Evolutionary conservation across 2,797 vertebrate genomes (phyloP), one percentile per base, ranked within the genome.

Genomic region (Danio aesculapii): DNA sequence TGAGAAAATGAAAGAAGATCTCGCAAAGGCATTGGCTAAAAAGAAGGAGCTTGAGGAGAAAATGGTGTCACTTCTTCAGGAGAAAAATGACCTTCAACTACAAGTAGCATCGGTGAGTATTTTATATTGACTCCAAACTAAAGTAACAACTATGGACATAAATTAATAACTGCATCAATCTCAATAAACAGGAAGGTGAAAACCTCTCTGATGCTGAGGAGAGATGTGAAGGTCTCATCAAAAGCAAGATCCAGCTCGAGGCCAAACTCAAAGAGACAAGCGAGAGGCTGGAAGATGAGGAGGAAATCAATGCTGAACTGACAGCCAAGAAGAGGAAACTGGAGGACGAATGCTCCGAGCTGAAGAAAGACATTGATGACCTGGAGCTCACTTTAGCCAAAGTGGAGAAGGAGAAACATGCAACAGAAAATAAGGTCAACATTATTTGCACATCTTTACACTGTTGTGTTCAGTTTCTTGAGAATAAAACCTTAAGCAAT

Each of bases 1-100:
- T 92, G 93, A 92, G 75, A 97, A 97, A 87, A 92, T 86, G 43
- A 97, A 97, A 77, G 95, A 96, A 0, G 95, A 95, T 0, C 92
- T 97, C 43, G 87, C 92, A 0, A 96, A 96, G 79, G 92, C 96
- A 79, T 90, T 95, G n/a, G 91, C 95, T 10, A 96, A 95, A 86
- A 94, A 95, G 81, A 98, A 97, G 63, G 96, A 97, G 12, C 90
- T 97, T 0, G 96, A 98, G 71, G 95, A 97, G 86, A 98, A 97
- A 89, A 96, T 97, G 95, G 95, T 96, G 49, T 82, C 93, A 44
- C 86, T 98, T 0, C 79, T 95, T 66, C 95, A 98, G 84, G 96
- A 43, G 8, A 55, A 1, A 30, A 52, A 53, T 50, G 96, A 30
- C 30, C 30, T 30, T 30, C 30, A 30, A 30, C 30, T 30, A 30